A percentile compares a stretch with the other conserved stretches of the same genome.
phyloP scores from a whole-genome alignment of 1,140 invertebrate species.

The Philopotamus ludificatus region DNA sequence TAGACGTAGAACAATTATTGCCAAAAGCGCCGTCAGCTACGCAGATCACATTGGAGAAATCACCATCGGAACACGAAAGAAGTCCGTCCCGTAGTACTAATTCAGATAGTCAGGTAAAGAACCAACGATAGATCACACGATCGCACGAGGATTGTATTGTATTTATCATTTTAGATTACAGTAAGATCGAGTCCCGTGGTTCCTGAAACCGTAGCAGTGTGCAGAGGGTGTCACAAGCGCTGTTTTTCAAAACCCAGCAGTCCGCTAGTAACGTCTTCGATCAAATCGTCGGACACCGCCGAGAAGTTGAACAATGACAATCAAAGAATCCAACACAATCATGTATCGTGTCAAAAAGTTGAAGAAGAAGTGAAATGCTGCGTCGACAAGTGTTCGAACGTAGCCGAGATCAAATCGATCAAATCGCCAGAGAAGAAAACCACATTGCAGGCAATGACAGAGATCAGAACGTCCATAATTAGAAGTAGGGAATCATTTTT shows the following conservation, averaged over 20 bases:
- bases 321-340: constrained; percentile 23
- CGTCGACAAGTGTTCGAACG: constrained; percentile 31
- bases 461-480: constrained; percentile 27
- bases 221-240: constrained; percentile 71
- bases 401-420: constrained; percentile 28
- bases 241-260: constrained; percentile 61
- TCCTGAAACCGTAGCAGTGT: constrained; percentile 65
- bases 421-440: constrained; percentile 35
- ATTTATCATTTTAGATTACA: constrained; percentile 58
- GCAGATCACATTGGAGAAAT: constrained; percentile 50
- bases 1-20: constrained; percentile 51
- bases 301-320: constrained; percentile 22
- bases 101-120: constrained; percentile 71
- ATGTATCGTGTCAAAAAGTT: constrained; percentile 29
- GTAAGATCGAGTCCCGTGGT: constrained; percentile 66
- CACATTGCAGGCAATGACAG: constrained; percentile 2
- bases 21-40: constrained; percentile 46
- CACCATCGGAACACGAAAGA: constrained; percentile 57
- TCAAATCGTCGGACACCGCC: constrained; percentile 16
- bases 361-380: constrained; percentile 16
- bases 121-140: too few species aligned
- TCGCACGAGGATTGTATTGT: too few species aligned
- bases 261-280: constrained; percentile 41
- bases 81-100: constrained; percentile 70
- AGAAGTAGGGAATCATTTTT: constrained; percentile 40